Conservation (phyloP, 1,140 invertebrate species). For the Elymnias hypermnestra region DNA sequence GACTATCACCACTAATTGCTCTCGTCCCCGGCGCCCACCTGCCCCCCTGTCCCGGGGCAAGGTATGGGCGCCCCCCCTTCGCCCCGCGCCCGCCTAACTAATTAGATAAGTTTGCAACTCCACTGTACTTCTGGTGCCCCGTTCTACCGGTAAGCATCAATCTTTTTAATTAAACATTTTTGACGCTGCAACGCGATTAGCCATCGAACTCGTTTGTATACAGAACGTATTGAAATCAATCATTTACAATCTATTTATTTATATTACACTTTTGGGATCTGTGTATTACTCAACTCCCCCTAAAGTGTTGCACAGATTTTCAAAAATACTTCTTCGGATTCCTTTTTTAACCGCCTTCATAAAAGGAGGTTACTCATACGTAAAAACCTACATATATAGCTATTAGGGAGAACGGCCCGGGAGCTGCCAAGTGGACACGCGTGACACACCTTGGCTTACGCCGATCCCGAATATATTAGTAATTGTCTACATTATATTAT, state of each 20-base stretch:
- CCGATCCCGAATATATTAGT: no score
- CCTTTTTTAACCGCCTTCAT: no score
- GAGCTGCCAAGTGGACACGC: no score
- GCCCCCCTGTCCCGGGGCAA: conserved; percentile 18
- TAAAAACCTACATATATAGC: no score
- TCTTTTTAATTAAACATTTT: conserved; percentile 76
- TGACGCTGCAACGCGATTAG: conserved; percentile 67
- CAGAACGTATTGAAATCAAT: neutral
- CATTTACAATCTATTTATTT: no score
- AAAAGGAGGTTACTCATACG: no score
- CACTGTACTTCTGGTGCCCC: conserved; percentile 68
- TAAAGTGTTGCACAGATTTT: neutral
- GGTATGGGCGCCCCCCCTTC: conserved; percentile 6
- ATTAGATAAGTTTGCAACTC: conserved; percentile 75
- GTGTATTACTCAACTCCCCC: no score
- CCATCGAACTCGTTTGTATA: conserved; percentile 54
- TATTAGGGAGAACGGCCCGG: no score
- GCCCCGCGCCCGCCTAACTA: conserved; percentile 44
- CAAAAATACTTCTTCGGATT: no score
- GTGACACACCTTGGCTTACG: no score
- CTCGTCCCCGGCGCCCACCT: conserved; percentile 32
- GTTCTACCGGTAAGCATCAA: conserved; percentile 71
- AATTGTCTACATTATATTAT: no score
- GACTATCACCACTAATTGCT: conserved; percentile 75
- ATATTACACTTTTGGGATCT: no score